Percentiles rank a stretch among this genome's conserved stretches.
These are phyloP conservation scores for Rhipidura dahli DNA, from an alignment of 2,113 vertebrate species.

Conservation along the genomic window DNA sequence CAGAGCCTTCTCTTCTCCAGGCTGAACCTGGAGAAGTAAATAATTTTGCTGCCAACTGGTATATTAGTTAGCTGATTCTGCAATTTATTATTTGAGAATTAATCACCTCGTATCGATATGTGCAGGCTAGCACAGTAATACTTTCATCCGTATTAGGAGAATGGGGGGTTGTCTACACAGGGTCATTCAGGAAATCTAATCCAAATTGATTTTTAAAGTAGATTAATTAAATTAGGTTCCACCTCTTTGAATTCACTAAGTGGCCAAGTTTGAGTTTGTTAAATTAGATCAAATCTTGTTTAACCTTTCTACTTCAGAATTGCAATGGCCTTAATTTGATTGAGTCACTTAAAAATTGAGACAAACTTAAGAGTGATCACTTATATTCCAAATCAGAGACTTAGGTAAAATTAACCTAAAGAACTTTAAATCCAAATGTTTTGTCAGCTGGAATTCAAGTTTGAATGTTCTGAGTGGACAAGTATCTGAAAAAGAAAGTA, in stretches of 20 bases:
- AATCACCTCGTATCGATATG: not conserved
- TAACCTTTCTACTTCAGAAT: constrained; percentile 27
- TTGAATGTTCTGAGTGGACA: not conserved
- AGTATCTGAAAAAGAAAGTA: constrained; percentile 10
- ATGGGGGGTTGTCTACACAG: not conserved
- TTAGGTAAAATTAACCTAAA: not conserved
- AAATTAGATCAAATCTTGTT: constrained; percentile 51
- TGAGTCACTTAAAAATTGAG: constrained; percentile 17
- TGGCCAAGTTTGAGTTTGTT: not conserved
- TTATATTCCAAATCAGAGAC: not conserved
- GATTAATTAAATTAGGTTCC: constrained; percentile 35
- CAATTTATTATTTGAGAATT: constrained; percentile 7
- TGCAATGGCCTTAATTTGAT: not conserved
- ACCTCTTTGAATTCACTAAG: not conserved
- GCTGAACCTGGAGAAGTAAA: not conserved
- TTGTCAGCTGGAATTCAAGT: not conserved
- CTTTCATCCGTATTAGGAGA: not conserved
- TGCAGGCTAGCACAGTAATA: not conserved
- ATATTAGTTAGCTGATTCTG: not conserved
- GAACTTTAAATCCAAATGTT: not conserved
- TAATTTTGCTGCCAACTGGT: not conserved
- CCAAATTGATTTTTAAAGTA: constrained; percentile 59
- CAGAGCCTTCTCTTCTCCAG: not conserved
- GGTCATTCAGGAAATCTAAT: constrained; percentile 28
- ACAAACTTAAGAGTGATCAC: not conserved